These are phyloP conservation scores for Sminthurides bifidus DNA, from an alignment of 1,140 invertebrate genomes.

Conservation along the genomic window DNA sequence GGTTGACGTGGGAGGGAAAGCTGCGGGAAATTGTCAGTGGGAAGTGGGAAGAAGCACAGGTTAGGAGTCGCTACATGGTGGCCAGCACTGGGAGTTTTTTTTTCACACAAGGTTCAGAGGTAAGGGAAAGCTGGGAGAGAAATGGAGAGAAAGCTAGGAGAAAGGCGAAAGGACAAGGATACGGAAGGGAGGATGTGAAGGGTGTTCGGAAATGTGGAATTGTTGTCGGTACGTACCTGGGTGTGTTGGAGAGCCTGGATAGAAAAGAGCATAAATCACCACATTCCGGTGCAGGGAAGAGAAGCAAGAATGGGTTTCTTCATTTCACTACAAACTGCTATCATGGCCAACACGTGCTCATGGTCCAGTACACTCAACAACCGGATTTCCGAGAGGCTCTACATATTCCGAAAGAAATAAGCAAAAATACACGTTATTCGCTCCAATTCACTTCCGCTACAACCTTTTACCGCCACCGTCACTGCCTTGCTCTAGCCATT, in stretches of 20 bases:
- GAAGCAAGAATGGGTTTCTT: conserved; percentile 22
- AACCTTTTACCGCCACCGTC: not conserved
- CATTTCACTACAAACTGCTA: conserved; percentile 24
- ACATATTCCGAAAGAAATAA: not conserved
- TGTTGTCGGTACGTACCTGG: conserved; percentile 21
- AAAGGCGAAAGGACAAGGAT: no score
- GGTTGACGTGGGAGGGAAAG: no score
- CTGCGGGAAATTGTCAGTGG: no score
- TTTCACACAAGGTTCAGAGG: no score
- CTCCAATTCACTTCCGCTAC: conserved; percentile 3
- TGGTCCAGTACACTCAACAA: conserved; percentile 29
- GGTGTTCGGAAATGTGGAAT: not conserved
- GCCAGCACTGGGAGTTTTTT: no score
- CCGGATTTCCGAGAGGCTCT: conserved; percentile 28
- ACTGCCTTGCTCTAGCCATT: no score
- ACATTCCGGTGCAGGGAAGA: conserved; percentile 28
- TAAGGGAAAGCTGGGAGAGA: no score
- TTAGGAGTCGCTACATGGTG: no score
- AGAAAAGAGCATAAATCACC: conserved; percentile 31
- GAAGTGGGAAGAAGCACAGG: no score
- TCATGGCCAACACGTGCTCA: conserved; percentile 28
- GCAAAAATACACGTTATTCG: not conserved
- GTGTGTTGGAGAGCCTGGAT: conserved; percentile 28
- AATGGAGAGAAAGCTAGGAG: no score
- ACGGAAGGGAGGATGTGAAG: no score